A percentile compares a stretch with the other conserved stretches of the same genome.
Conservation (phyloP, 2,888 invertebrate species). For the Leptarthrus brevirostris region DNA sequence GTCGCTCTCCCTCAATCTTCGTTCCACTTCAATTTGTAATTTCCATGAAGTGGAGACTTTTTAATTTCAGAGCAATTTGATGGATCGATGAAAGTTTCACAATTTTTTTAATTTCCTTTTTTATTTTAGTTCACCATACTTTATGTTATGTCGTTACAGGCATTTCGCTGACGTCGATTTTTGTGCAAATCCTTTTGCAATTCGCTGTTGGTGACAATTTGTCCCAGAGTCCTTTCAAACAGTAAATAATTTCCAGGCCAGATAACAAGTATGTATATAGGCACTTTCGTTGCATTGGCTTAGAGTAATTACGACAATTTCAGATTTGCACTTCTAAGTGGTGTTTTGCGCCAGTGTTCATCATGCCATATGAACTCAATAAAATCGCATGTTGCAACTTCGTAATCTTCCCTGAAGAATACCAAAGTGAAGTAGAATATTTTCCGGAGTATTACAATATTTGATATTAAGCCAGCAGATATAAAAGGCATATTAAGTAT, state of each 20-base stretch:
- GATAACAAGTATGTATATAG: neutral
- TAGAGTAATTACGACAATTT: no score
- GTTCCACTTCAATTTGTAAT: slow-evolving; percentile 49
- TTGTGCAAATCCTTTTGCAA: neutral
- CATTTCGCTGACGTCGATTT: neutral
- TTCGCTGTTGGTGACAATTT: neutral
- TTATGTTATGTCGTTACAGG: neutral
- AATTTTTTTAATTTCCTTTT: slow-evolving; percentile 10
- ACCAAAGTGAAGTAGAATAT: no score
- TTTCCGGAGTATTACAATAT: no score
- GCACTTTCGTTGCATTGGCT: neutral
- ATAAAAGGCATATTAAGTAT: no score
- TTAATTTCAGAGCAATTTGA: slow-evolving; percentile 20
- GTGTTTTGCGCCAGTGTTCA: no score
- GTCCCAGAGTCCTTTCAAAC: neutral
- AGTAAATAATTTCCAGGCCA: neutral
- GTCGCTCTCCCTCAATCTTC: slow-evolving; percentile 27
- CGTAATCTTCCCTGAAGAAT: no score
- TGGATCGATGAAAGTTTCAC: slow-evolving; percentile 35
- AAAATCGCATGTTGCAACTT: no score
- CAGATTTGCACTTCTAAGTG: no score
- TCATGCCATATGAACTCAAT: no score
- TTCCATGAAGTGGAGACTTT: slow-evolving; percentile 36
- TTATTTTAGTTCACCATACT: neutral
- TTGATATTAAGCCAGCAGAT: no score